Evolutionary conservation across 2,888 invertebrate species (phyloP).

Genomic region (Nomada fucata): DNA sequence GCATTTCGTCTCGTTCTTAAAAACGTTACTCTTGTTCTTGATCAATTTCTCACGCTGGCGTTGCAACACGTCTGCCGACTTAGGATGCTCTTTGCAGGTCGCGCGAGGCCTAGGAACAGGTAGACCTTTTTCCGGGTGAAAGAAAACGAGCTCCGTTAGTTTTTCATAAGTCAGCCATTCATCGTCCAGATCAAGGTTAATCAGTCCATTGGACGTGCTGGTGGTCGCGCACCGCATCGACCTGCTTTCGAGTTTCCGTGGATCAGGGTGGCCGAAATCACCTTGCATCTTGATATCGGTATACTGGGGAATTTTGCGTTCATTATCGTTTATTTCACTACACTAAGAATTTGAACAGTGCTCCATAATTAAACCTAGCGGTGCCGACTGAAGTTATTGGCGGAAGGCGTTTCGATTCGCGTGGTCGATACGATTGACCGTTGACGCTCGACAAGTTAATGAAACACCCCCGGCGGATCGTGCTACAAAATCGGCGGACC

Average conservation of each 20-base stretch:
- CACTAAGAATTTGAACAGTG: conserved; percentile 37
- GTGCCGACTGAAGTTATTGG: conserved; percentile 33
- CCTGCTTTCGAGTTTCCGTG: not conserved
- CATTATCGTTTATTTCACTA: conserved; percentile 35
- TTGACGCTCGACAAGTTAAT: conserved; percentile 3
- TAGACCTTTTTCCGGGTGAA: not conserved
- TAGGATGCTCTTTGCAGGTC: not conserved
- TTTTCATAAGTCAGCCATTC: conserved; percentile 45
- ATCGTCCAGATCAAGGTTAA: conserved; percentile 39
- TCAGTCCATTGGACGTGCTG: conserved; percentile 30
- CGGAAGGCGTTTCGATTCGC: conserved; percentile 4
- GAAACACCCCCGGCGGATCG: not conserved
- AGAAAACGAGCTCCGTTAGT: conserved; percentile 26
- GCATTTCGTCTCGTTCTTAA: not conserved
- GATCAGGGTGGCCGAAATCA: conserved; percentile 1
- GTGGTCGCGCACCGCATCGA: conserved; percentile 22
- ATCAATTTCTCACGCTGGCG: not conserved
- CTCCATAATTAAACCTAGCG: conserved; percentile 22
- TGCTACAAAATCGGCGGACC: not conserved
- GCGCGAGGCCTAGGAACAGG: not conserved
- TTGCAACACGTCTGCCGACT: not conserved
- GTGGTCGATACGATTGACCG: not conserved
- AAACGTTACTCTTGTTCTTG: not conserved
- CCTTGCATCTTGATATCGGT: conserved; percentile 33
- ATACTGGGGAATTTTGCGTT: conserved; percentile 42